Percentiles rank a stretch among this genome's conserved stretches.
phyloP scores from a whole-genome alignment of 1,140 invertebrate species.

The Homarus americanus region DNA sequence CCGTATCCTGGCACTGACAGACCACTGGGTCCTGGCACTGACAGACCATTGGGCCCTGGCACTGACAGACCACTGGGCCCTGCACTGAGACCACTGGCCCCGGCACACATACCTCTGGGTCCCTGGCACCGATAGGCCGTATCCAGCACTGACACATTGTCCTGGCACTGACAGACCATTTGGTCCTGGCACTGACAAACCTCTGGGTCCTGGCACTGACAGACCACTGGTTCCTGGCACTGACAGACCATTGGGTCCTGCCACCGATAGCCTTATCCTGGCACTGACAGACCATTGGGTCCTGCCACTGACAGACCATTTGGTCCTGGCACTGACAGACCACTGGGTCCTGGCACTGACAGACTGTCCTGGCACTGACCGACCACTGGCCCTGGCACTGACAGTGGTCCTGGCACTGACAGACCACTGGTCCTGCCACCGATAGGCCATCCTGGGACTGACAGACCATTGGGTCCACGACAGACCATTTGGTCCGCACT shows the following conservation, averaged over 20 bases:
- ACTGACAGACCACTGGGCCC: constrained; percentile 18
- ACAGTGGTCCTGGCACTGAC: background rate
- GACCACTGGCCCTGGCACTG: background rate
- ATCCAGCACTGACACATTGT: too few species aligned
- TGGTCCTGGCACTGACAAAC: background rate
- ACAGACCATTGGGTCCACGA: background rate
- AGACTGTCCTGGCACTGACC: background rate
- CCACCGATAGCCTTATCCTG: too few species aligned
- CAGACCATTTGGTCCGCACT: background rate
- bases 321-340: background rate
- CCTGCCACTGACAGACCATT: background rate
- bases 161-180: background rate
- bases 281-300: constrained; percentile 3
- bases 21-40: background rate
- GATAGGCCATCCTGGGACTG: background rate
- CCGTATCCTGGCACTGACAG: constrained; percentile 5
- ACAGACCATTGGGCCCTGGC: constrained; percentile 7
- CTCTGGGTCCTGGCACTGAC: background rate
- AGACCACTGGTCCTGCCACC: background rate
- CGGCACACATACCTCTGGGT: background rate
- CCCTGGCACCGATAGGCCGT: background rate
- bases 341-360: background rate
- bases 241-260: background rate
- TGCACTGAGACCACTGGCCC: background rate
- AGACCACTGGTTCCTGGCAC: background rate